Conservation (phyloP, 1,140 invertebrate genomes). For the Hycleus cichorii region DNA sequence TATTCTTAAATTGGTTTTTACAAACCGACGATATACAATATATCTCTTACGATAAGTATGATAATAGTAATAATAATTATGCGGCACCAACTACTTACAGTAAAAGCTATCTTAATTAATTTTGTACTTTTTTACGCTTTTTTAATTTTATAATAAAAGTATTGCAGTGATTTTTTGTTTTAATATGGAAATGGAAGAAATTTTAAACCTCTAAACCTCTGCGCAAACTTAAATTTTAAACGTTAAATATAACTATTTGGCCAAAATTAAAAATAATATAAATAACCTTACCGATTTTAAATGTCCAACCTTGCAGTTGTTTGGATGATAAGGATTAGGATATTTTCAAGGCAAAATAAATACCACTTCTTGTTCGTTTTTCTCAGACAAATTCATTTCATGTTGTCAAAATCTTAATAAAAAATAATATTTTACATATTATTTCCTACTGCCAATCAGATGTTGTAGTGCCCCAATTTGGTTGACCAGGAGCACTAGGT, state of each 20-base stretch:
- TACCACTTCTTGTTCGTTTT: no score
- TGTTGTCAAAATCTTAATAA: slow-evolving; percentile 15
- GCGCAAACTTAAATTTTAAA: no score
- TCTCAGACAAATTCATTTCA: no score
- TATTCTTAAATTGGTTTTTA: slow-evolving; percentile 36
- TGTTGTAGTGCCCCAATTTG: slow-evolving; percentile 29
- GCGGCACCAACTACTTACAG: not conserved
- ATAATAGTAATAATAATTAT: not conserved
- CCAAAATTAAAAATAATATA: no score
- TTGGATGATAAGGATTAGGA: no score
- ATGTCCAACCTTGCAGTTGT: no score
- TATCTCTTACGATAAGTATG: not conserved
- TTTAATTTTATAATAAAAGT: not conserved
- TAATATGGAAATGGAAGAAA: no score
- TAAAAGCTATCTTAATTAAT: not conserved
- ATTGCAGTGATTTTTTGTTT: not conserved
- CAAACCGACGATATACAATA: slow-evolving; percentile 17
- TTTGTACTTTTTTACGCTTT: not conserved
- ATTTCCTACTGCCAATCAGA: slow-evolving; percentile 25
- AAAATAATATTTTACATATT: no score
- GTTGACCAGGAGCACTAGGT: slow-evolving; percentile 21
- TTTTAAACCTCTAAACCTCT: no score
- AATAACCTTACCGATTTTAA: no score
- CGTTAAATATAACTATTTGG: no score
- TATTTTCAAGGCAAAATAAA: no score